Conservation (phyloP, 2,113 vertebrate genomes). For the Colossoma macropomum region DNA sequence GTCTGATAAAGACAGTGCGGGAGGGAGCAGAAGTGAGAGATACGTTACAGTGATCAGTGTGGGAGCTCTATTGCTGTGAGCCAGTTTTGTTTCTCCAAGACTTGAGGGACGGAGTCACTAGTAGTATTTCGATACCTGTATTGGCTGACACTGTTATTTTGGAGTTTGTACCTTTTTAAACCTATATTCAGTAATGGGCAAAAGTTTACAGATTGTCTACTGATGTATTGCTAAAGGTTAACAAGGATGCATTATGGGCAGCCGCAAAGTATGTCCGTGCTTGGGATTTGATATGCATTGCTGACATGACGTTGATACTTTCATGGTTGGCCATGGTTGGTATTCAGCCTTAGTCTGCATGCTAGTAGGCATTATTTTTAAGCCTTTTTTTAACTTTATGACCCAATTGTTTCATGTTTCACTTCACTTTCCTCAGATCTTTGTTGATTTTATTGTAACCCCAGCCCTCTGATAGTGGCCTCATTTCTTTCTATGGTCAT, state of each 20-base stretch:
- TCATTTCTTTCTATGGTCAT: constrained; percentile 60
- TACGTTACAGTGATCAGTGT: constrained; percentile 4
- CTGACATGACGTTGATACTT: background rate
- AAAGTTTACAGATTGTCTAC: background rate
- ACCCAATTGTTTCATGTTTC: background rate
- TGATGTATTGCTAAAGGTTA: background rate
- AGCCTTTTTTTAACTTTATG: no score
- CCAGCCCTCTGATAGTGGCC: background rate
- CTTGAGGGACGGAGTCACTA: background rate
- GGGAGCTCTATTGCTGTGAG: background rate
- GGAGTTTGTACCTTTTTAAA: background rate
- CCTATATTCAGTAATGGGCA: background rate
- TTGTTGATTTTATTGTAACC: background rate
- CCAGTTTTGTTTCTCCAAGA: background rate
- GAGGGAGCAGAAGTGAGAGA: background rate
- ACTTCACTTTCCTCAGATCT: background rate
- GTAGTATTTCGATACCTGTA: background rate
- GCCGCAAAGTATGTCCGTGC: background rate
- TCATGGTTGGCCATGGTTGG: background rate
- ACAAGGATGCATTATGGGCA: background rate
- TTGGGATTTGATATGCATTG: background rate
- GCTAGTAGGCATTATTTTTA: background rate
- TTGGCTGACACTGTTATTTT: background rate
- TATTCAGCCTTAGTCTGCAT: background rate
- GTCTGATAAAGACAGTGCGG: background rate